Evolutionary conservation across 2,888 invertebrate species (phyloP).

Genomic region (Scrobipalpa atriplicella): DNA sequence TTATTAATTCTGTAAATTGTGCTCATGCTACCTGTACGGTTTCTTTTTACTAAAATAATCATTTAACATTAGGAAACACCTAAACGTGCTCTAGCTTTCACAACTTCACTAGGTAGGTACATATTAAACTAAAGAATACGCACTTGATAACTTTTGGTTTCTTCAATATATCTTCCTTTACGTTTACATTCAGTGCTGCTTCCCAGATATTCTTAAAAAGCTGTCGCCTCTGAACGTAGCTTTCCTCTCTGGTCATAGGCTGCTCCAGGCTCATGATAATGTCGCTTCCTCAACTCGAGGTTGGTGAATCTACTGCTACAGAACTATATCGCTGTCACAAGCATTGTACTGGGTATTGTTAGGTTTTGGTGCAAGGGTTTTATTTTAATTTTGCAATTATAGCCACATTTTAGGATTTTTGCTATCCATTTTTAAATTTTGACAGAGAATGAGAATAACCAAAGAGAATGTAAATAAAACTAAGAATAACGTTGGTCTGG

Average conservation of each 20-base stretch:
- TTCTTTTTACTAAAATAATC: no score
- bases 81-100: no score
- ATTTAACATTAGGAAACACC: no score
- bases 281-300: no score
- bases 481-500: neutral
- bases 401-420: neutral
- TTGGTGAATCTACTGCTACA: neutral
- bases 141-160: conserved; percentile 74
- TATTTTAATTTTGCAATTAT: neutral
- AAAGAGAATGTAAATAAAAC: no score
- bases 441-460: neutral
- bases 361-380: neutral
- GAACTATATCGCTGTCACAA: neutral
- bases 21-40: no score
- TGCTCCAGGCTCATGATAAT: neutral
- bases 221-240: conserved; percentile 62
- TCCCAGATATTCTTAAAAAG: conserved; percentile 73
- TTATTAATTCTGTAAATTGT: no score
- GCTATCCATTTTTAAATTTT: neutral
- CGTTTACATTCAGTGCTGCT: conserved; percentile 55
- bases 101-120: no score
- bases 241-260: conserved; percentile 56
- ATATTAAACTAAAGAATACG: no score
- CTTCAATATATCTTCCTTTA: conserved; percentile 53
- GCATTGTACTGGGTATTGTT: neutral